A percentile compares a stretch with the other conserved stretches of the same genome.
Evolutionary conservation across 2,113 vertebrate genomes (phyloP).

Genomic region (Sebastes fasciatus): DNA sequence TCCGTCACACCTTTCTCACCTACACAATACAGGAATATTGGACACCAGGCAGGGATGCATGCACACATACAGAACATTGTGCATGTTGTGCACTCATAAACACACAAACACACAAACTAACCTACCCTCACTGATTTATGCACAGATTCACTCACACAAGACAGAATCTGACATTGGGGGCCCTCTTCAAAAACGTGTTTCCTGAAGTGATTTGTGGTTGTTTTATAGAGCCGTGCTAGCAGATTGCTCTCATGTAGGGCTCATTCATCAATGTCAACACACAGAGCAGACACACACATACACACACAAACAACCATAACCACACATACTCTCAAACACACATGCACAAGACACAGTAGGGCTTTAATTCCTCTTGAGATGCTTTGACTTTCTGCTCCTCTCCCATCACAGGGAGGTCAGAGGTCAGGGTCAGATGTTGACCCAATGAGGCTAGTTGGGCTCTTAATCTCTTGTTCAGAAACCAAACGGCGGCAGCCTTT

Average conservation of each 20-base stretch:
- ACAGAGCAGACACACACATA: conserved; percentile 1
- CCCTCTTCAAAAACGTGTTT: conserved; percentile 64
- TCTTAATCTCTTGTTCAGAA: too few relatives aligned
- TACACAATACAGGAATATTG: not conserved
- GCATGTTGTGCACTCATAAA: not conserved
- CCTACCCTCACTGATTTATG: conserved; percentile 43
- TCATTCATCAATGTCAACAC: conserved; percentile 76
- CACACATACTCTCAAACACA: conserved; percentile 1
- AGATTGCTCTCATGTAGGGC: conserved; percentile 73
- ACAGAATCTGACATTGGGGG: conserved; percentile 55
- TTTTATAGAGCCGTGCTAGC: conserved; percentile 63
- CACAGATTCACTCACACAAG: conserved; percentile 50
- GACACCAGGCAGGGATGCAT: not conserved
- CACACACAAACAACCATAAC: conserved; percentile 18
- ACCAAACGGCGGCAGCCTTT: too few relatives aligned
- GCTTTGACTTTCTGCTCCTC: not conserved
- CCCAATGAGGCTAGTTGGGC: not conserved
- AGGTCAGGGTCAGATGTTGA: not conserved
- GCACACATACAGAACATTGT: not conserved
- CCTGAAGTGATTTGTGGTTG: conserved; percentile 71
- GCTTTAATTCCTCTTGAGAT: not conserved
- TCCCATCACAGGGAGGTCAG: not conserved
- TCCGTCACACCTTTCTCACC: conserved; percentile 7
- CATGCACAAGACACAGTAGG: not conserved
- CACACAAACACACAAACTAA: conserved; percentile 10